Base-by-base conservation (phyloP, 2,113 vertebrate species). In the Phylloscopus trochiloides region DNA sequence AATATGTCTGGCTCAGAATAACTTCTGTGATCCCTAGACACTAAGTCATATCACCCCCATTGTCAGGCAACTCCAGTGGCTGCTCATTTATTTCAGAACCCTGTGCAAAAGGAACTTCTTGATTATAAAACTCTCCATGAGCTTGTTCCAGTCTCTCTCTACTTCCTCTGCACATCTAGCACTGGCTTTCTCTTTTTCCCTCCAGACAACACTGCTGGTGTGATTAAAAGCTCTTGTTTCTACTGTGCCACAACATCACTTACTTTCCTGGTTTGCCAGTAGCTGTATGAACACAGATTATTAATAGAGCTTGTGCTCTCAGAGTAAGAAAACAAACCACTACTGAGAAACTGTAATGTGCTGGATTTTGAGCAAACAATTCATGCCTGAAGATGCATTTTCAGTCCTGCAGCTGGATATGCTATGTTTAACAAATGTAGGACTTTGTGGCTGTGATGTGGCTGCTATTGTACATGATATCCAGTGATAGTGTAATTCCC, bases 161-260 rank as follows among this genome's bases (percentile, higher is more conserved):
- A 29, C 82, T 94, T 97, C 43, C 68, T 94, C 65, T 40, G 55
- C 75, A 91, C 93, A 94, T 96, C 86, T 85, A 95, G 91, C 75
- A 71, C 57, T 38, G 83, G 63, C 51, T 93, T 81, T 85, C 71
- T 94, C 66, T 79, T 96, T 95, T 97, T 95, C 97, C 96, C 97
- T 96, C 75, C 94, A 96, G 97, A 96, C 93, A 97, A 90, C 78
- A 97, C 65, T 86, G 92, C 78, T 95, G 88, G 78, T 95, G 96
- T 97, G 96, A 97, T 97, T 97, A 97, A 97, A 97, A 97, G 97
- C 95, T 95, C 93, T 92, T 97, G 95, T 95, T 97, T 96, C 93
- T 80, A 62, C 86, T 88, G 70, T 91, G 88, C 96, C 92, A 96
- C 95, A 85, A 90, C 94, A 96, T 97, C 94, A 92, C 96, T 97